A percentile compares a stretch with the other conserved stretches of the same genome.
These are phyloP conservation scores for Lottia scabra DNA, from an alignment of 2,888 invertebrate species.

Conservation along the genomic window DNA sequence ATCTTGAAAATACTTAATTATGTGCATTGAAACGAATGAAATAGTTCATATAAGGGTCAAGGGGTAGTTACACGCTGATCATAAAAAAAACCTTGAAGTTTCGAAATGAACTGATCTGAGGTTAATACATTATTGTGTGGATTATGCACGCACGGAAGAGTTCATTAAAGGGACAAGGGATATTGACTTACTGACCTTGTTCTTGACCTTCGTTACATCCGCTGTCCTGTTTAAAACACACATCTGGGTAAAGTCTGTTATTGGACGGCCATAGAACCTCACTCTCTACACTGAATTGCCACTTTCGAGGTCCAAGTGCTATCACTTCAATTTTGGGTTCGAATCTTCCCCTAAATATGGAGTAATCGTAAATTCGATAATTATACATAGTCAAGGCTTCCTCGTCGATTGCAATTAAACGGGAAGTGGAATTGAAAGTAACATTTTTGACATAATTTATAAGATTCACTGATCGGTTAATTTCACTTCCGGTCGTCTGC, in stretches of 20 bases:
- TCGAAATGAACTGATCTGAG: no score
- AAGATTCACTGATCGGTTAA: background rate
- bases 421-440: background rate
- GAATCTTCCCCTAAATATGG: background rate
- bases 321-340: background rate
- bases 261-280: background rate
- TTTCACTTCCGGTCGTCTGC: background rate
- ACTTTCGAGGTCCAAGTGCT: background rate
- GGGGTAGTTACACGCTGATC: no score
- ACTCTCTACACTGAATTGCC: background rate
- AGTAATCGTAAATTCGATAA: conserved; percentile 12
- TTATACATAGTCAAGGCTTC: conserved; percentile 10
- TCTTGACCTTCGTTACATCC: background rate
- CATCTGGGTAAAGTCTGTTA: background rate
- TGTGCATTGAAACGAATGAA: no score
- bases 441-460: background rate
- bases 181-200: no score
- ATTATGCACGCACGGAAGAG: no score
- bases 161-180: no score
- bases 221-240: background rate
- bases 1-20: no score
- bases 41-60: no score
- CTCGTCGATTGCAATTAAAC: background rate
- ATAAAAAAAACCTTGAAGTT: no score
- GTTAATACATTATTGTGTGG: no score